Base-by-base conservation (phyloP, 2,888 invertebrate genomes). In the Hirudinaria manillensis region DNA sequence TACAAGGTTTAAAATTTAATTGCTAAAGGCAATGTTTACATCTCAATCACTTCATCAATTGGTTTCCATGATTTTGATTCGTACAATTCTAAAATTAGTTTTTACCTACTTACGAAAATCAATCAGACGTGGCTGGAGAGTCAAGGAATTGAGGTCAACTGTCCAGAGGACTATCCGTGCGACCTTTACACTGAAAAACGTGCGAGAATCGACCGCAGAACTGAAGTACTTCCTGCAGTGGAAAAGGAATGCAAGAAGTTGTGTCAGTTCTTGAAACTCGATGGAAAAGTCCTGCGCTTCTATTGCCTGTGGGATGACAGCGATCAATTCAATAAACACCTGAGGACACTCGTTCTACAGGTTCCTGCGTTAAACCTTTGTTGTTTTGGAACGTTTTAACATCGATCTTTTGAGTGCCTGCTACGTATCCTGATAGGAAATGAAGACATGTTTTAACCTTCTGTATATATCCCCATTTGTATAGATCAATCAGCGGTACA, bases 71-170 rank as follows among this genome's bases (percentile, higher is more conserved):
- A 45, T 16, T 2, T 45, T 45, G 10, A 7, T 45, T 45, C 10
- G 3, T 45, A 45, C 10, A 45, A 45, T 45, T 10, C 45, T n/a
- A n/a, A n/a, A n/a, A n/a, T n/a, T n/a, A n/a, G n/a, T n/a, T n/a
- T n/a, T n/a, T n/a, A n/a, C n/a, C 16, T 45, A 45, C 10, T 16
- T 45, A 45, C 38, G 36, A 71, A 34, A 71, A 71, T 45, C 13
- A 51, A 27, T 27, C 82, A 92, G 91, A 90, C 93, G 86, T 94
- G 91, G 87, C 85, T 93, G 82, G 89, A 88, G 78, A 92, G 92
- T 80, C 92, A 93, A 86, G 94, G 94, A 0, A 87, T 94, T 72
- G 90, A 90, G 77, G 84, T 93, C 67, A 89, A 89, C 34, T 89
- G 89, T 34, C 87, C 89, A 21, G 92, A 93, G 83, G 87, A 88